Evolutionary conservation across 2,888 invertebrate genomes (phyloP).

Genomic region (Microplitis deprimator): DNA sequence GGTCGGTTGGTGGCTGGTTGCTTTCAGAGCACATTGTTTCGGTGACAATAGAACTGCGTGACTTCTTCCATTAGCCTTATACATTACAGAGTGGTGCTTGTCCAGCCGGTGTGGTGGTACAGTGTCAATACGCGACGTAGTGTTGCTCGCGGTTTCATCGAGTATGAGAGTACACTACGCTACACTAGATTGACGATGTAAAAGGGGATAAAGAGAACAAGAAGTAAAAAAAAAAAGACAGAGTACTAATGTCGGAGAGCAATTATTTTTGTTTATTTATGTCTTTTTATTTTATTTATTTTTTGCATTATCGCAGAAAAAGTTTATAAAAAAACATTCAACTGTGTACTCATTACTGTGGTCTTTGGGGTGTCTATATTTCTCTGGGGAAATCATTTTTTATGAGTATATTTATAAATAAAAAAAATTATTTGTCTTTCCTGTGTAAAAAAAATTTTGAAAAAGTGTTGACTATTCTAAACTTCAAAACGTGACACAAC

Average conservation of each 20-base stretch:
- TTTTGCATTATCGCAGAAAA: background rate
- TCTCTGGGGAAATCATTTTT: background rate
- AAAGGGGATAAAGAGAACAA: background rate
- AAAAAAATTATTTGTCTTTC: background rate
- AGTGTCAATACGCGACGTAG: conserved; percentile 35
- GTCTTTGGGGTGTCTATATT: background rate
- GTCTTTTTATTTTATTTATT: background rate
- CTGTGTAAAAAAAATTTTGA: background rate
- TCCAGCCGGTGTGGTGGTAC: conserved; percentile 27
- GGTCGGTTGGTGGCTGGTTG: background rate
- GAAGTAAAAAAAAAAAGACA: background rate
- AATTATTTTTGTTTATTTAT: background rate
- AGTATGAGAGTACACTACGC: background rate
- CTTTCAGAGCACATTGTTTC: conserved; percentile 35
- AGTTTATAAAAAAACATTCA: background rate
- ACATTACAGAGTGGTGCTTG: conserved; percentile 54
- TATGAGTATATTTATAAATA: background rate
- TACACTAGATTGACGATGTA: background rate
- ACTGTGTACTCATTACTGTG: background rate
- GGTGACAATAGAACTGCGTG: conserved; percentile 49
- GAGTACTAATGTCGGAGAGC: background rate
- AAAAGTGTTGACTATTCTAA: too few species aligned
- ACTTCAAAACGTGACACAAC: too few species aligned
- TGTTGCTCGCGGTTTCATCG: conserved; percentile 24
- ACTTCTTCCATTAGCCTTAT: conserved; percentile 59